A percentile compares a stretch with the other conserved stretches of the same genome.
phyloP scores from a whole-genome alignment of 2,888 invertebrate genomes.

The Herminia tarsipennalis region DNA sequence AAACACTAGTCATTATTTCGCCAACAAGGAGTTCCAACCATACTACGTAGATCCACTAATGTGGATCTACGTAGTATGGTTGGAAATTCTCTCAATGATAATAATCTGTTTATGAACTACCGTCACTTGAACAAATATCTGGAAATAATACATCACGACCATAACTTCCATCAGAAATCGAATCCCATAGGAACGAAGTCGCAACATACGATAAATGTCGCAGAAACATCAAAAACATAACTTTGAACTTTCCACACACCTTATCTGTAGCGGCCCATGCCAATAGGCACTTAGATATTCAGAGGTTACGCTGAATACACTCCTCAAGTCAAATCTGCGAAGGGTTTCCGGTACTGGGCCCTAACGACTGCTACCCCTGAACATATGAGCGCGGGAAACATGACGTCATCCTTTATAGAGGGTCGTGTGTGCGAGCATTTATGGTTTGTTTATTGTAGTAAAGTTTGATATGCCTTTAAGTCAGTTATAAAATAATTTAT shows the following conservation, averaged over 20 bases:
- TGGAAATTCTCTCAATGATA: too few relatives aligned
- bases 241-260: slow-evolving; percentile 11
- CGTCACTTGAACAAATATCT: too few relatives aligned
- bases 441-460: neutral
- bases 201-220: neutral
- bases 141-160: too few relatives aligned
- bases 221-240: slow-evolving; percentile 1
- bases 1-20: too few relatives aligned
- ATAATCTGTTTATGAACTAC: too few relatives aligned
- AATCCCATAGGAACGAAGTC: too few relatives aligned
- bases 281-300: slow-evolving; percentile 26
- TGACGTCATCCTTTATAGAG: slow-evolving; percentile 36
- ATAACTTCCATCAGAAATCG: too few relatives aligned
- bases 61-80: too few relatives aligned
- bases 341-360: slow-evolving; percentile 28
- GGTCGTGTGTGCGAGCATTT: slow-evolving; percentile 7
- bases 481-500: too few relatives aligned
- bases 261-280: slow-evolving; percentile 23
- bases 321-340: slow-evolving; percentile 29
- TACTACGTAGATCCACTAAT: too few relatives aligned
- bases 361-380: slow-evolving; percentile 36
- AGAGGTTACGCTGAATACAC: slow-evolving; percentile 23
- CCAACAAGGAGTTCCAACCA: too few relatives aligned
- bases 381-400: slow-evolving; percentile 28
- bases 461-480: too few relatives aligned